These are phyloP conservation scores for Hapalemur alaotrensis DNA, from an alignment of 2,797 vertebrate species.

Conservation along the genomic window DNA sequence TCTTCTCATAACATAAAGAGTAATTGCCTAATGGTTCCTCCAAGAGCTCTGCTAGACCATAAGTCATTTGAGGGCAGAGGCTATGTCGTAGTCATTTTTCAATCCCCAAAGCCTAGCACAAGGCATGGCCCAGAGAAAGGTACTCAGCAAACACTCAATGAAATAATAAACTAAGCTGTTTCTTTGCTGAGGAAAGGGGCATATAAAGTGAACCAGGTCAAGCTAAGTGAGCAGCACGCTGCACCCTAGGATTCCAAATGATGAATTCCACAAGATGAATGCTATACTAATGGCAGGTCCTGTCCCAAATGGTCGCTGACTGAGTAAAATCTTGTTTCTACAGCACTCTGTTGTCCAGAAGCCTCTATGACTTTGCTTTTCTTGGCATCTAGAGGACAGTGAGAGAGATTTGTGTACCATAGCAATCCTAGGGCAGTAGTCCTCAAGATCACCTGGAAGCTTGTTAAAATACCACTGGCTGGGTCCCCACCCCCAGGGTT, in stretches of 20 bases:
- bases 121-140: neutral
- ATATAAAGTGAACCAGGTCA: neutral
- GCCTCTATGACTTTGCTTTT: neutral
- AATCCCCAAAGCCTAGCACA: slow-evolving; percentile 15
- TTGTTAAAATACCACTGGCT: neutral
- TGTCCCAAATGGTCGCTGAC: neutral
- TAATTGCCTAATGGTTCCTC: neutral
- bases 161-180: slow-evolving; percentile 15
- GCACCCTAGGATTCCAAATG: neutral
- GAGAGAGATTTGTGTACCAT: neutral
- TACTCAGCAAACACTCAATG: neutral
- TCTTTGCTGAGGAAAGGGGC: neutral
- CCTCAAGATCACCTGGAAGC: neutral
- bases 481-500: neutral
- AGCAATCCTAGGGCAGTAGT: neutral
- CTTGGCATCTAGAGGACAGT: neutral
- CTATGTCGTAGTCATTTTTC: neutral
- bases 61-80: neutral
- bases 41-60: neutral
- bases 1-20: neutral
- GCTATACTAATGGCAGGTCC: neutral
- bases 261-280: neutral
- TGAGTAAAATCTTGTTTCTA: slow-evolving; percentile 13
- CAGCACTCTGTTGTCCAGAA: neutral
- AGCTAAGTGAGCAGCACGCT: neutral